Evolutionary conservation across 2,113 vertebrate species (phyloP).

Genomic region (Bambusicola thoracicus): DNA sequence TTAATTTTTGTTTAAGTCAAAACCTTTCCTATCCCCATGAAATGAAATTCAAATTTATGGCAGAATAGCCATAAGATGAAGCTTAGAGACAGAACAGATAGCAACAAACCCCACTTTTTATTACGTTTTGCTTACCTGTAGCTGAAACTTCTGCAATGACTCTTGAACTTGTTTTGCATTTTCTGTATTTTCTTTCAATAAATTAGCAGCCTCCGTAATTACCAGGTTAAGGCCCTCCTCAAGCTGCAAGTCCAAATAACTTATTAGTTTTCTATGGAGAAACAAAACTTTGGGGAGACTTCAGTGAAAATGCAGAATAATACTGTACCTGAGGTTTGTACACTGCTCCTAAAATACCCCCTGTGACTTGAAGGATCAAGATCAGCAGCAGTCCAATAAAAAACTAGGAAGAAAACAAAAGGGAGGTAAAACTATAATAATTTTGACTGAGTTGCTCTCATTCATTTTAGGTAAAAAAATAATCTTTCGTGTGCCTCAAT

Average conservation of each 20-base stretch:
- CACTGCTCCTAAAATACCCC: slow-evolving; percentile 72
- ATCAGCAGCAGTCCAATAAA: slow-evolving; percentile 80
- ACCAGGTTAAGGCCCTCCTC: background rate
- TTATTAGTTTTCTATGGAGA: background rate
- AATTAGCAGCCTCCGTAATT: rapidly evolving
- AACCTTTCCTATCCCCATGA: background rate
- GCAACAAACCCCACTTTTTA: background rate
- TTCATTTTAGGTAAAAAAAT: background rate
- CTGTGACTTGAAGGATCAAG: slow-evolving; percentile 74
- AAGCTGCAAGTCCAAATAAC: slow-evolving; percentile 57
- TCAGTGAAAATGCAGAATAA: background rate
- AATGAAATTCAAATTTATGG: background rate
- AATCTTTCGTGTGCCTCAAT: background rate
- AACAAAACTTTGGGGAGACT: background rate
- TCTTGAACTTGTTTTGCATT: background rate
- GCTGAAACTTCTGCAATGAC: slow-evolving; percentile 13
- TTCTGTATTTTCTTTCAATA: background rate
- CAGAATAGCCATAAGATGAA: background rate
- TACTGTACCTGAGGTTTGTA: slow-evolving; percentile 70
- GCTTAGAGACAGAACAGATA: background rate
- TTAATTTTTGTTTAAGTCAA: background rate
- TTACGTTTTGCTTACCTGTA: slow-evolving; percentile 60
- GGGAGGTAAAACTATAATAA: background rate
- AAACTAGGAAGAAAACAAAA: slow-evolving; percentile 70
- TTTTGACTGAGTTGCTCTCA: background rate